Evolutionary conservation across 1,140 invertebrate genomes (phyloP).

Genomic region (Cephus cinctus): DNA sequence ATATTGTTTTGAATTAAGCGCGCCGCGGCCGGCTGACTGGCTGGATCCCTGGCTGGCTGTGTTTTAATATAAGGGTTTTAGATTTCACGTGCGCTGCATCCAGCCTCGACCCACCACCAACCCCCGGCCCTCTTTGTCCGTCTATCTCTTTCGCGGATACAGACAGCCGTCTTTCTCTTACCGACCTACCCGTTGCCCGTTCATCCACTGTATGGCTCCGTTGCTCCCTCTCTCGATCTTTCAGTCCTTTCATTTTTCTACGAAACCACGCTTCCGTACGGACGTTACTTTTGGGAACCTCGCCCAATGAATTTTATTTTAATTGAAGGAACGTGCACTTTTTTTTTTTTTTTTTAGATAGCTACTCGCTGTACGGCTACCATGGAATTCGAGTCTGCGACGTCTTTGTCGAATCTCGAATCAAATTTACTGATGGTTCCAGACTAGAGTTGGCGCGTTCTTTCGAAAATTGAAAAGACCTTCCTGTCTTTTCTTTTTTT

Average conservation of each 20-base stretch:
- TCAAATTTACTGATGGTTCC: no score
- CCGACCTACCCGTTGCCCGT: no score
- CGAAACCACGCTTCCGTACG: neutral
- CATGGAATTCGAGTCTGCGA: no score
- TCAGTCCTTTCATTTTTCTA: no score
- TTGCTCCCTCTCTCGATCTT: no score
- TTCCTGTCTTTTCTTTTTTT: no score
- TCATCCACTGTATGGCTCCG: no score
- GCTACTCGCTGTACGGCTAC: no score
- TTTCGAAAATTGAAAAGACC: no score
- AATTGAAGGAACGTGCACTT: neutral
- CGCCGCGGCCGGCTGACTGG: neutral
- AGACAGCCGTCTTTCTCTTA: neutral
- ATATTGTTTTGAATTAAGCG: constrained; percentile 12
- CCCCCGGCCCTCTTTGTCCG: neutral
- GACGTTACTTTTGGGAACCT: neutral
- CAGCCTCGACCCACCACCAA: neutral
- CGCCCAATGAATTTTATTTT: neutral
- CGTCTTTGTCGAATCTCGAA: no score
- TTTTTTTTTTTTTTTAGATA: no score
- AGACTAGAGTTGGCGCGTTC: no score
- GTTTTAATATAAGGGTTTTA: constrained; percentile 8
- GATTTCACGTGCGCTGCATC: constrained; percentile 5
- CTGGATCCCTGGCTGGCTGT: neutral
- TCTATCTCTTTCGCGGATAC: neutral